These are phyloP conservation scores for Philhelius pedissequus DNA, from an alignment of 2,888 invertebrate species.

Conservation along the genomic window DNA sequence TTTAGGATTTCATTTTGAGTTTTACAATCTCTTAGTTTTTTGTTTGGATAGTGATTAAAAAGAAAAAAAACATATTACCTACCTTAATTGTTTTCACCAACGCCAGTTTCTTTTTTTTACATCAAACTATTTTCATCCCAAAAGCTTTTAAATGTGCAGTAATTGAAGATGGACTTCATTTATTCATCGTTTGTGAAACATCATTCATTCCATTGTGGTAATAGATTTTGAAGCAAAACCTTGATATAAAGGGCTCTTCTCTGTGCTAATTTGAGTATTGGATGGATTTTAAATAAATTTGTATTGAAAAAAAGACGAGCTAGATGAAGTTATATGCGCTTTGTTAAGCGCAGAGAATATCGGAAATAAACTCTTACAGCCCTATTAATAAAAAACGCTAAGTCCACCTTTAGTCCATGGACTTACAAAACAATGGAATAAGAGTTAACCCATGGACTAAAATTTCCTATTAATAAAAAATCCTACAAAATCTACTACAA, in stretches of 20 bases:
- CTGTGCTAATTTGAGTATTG: not conserved
- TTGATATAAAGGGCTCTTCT: not conserved
- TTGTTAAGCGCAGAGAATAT: no score
- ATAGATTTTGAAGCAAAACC: not conserved
- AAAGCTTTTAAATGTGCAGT: conserved; percentile 33
- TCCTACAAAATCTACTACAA: no score
- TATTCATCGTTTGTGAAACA: not conserved
- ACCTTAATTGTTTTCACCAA: conserved; percentile 40
- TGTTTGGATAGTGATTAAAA: not conserved
- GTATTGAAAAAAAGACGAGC: no score
- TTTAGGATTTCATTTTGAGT: not conserved
- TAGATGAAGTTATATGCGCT: no score
- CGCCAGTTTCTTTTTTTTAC: conserved; percentile 1
- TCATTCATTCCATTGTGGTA: not conserved
- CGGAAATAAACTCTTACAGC: no score
- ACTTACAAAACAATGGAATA: no score
- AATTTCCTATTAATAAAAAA: no score
- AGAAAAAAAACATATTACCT: conserved; percentile 16
- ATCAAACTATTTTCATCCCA: not conserved
- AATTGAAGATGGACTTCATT: not conserved
- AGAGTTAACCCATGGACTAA: no score
- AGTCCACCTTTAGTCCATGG: no score
- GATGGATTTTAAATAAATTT: no score
- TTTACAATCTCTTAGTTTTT: not conserved
- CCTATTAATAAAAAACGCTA: no score